Evolutionary conservation across 2,888 invertebrate species (phyloP), one percentile per base, ranked within the genome.

Genomic region (Drosophila bunnanda): DNA sequence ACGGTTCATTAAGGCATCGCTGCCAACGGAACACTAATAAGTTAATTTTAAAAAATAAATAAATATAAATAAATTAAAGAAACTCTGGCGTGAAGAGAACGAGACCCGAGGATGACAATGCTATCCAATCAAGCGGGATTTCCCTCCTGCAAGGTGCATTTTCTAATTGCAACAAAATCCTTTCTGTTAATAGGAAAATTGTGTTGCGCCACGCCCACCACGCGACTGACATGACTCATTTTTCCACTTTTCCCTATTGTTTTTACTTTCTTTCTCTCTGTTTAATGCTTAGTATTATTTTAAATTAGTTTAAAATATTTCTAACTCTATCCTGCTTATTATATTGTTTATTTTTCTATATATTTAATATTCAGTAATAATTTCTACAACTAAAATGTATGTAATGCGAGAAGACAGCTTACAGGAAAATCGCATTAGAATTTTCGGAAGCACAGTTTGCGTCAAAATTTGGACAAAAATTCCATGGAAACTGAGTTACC

Each of bases 121-220:
- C 22, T 25, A 30, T 36, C 34, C 52, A 65, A 65, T 65, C 65
- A 65, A 28, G 34, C 41, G 41, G 41, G 8, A 28, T 20, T 20
- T 15, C 15, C 41, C 43, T 30, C 30, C 20, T 28, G n/a, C 20
- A 73, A 77, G 88, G 83, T 88, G 86, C 78, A 86, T 77, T 86
- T 80, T 83, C 84, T 84, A 84, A 89, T 89, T 84, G 81, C 81
- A 83, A 79, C 77, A 60, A 84, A 89, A 88, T 87, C 73, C 81
- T 70, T 79, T 75, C 41, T 41, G 57, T 79, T 84, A 86, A 89
- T 80, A 87, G 89, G 77, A 76, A 80, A 87, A 80, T 77, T 77
- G 84, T 87, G 84, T 86, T 80, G 71, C 43, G 71, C 59, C 80
- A 70, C 67, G 74, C 79, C 78, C 44, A 44, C 44, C 53, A 36